Percentiles rank a stretch among this genome's conserved stretches.
Conservation (phyloP, 2,888 invertebrate species). For the Pristionchus entomophagus region DNA sequence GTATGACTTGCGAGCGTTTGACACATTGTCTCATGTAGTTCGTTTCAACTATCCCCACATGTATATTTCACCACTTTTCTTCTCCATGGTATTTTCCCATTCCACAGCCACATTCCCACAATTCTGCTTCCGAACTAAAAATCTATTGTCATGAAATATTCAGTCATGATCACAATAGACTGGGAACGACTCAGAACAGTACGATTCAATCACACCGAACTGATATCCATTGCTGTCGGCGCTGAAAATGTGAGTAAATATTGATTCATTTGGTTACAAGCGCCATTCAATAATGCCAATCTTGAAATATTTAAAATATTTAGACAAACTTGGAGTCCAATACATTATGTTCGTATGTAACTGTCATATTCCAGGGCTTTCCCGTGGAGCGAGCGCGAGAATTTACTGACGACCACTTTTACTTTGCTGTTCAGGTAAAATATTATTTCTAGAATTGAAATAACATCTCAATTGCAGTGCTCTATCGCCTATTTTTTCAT, state of each 20-base stretch:
- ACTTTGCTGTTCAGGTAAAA: constrained; percentile 38
- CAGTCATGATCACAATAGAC: not conserved
- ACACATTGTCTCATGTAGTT: no score
- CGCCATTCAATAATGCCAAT: not conserved
- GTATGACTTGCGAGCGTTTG: no score
- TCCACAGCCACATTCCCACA: no score
- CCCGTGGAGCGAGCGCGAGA: constrained; percentile 31
- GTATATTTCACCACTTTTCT: no score
- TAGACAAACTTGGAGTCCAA: no score
- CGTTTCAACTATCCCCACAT: no score
- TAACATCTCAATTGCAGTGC: not conserved
- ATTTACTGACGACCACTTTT: constrained; percentile 16
- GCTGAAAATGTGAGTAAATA: not conserved
- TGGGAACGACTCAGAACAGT: not conserved
- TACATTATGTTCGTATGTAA: no score
- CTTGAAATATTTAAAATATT: no score
- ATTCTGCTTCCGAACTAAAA: no score
- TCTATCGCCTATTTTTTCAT: constrained; percentile 70
- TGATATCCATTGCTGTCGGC: not conserved
- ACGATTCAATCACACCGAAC: constrained; percentile 11
- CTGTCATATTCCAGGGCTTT: constrained; percentile 45
- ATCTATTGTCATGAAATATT: no score
- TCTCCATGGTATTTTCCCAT: no score
- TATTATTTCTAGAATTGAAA: not conserved
- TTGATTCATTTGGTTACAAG: not conserved